Conservation (phyloP, 30 jellyfish, hydroid and myxozoan genomes). For the Nemopilema nomurai region DNA sequence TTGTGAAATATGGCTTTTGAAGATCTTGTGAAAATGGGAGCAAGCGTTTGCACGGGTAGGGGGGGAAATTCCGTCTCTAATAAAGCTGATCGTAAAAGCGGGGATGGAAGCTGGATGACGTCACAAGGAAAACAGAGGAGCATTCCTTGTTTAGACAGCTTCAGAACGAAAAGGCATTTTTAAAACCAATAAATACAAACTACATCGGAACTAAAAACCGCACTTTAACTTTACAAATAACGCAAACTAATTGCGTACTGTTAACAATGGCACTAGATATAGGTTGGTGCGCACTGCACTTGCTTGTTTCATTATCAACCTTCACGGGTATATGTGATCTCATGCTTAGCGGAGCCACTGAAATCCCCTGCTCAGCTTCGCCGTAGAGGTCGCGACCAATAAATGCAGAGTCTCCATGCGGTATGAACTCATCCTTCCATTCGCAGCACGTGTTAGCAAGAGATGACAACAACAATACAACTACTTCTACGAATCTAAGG, state of each 20-base stretch:
- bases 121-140: neutral
- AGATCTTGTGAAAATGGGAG: neutral
- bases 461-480: neutral
- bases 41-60: too few relatives aligned
- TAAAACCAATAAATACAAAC: slow-evolving; percentile 14
- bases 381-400: too few relatives aligned
- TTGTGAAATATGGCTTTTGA: neutral
- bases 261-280: neutral
- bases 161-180: neutral
- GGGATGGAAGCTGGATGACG: neutral
- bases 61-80: too few relatives aligned
- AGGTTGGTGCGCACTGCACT: neutral
- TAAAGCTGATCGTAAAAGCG: too few relatives aligned
- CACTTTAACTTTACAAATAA: slow-evolving; percentile 9
- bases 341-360: too few relatives aligned
- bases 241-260: slow-evolving; percentile 16
- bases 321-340: too few relatives aligned
- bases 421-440: neutral
- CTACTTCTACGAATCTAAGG: neutral
- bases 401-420: too few relatives aligned
- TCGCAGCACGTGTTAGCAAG: neutral
- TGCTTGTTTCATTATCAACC: too few relatives aligned
- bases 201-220: slow-evolving; percentile 16
- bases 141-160: neutral
- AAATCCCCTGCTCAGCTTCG: too few relatives aligned